phyloP scores from a whole-genome alignment of 2,797 vertebrate species.

The Poecile montanus region DNA sequence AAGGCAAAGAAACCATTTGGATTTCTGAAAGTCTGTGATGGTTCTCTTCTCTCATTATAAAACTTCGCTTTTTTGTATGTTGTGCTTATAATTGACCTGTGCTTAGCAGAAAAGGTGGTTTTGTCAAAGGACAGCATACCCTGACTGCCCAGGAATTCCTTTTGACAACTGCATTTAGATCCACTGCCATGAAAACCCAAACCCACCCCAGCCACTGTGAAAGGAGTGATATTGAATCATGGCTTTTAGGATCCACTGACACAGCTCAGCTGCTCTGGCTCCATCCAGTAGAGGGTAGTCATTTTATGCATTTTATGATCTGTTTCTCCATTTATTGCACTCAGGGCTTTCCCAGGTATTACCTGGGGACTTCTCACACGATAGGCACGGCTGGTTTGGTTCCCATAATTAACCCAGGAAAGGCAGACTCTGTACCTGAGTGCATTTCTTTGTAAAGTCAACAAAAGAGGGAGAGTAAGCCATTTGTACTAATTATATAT shows the following conservation, averaged over 20 bases:
- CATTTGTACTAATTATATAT: constrained; percentile 30
- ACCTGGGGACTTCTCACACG: not conserved
- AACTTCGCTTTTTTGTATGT: not conserved
- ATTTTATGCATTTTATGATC: not conserved
- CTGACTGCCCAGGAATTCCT: not conserved
- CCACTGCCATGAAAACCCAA: not conserved
- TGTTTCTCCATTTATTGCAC: not conserved
- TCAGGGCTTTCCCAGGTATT: not conserved
- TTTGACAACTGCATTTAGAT: not conserved
- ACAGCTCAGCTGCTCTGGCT: not conserved
- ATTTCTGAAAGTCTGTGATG: constrained; percentile 13
- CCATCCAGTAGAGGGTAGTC: constrained; percentile 8
- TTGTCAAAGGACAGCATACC: not conserved
- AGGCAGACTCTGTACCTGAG: constrained; percentile 45
- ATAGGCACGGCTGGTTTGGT: not conserved
- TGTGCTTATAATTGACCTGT: not conserved
- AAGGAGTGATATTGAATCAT: not conserved
- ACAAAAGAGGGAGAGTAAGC: constrained; percentile 27
- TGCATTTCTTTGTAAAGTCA: constrained; percentile 42
- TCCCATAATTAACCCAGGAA: constrained; percentile 38
- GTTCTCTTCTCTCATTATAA: constrained; percentile 20
- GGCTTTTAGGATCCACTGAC: not conserved
- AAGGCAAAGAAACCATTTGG: constrained; percentile 36
- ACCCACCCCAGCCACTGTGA: not conserved
- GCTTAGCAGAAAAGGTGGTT: not conserved